Conservation (phyloP, 2,797 vertebrate genomes). For the Diplodus sargus region DNA sequence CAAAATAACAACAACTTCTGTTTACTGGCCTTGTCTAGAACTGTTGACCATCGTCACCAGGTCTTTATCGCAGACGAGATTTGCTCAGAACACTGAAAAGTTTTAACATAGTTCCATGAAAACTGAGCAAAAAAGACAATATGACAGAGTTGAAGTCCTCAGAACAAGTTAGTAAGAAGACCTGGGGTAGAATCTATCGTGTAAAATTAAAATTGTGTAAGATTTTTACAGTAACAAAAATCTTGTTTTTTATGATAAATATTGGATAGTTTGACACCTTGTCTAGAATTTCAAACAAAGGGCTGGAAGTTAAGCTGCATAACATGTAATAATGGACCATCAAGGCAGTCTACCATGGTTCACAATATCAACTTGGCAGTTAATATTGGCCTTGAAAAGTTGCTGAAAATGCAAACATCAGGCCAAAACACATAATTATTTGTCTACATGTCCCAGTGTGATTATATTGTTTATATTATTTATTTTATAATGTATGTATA, state of each 20-base stretch:
- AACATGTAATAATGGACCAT: neutral
- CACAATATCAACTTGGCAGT: neutral
- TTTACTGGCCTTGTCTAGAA: neutral
- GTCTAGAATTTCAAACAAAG: neutral
- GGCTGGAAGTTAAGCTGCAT: neutral
- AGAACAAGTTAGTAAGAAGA: neutral
- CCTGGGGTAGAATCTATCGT: neutral
- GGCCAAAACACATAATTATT: neutral
- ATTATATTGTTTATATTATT: too few relatives aligned
- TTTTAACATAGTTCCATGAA: neutral
- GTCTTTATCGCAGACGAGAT: neutral
- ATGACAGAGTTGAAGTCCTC: neutral
- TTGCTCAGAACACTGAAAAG: neutral
- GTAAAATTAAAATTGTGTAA: too few relatives aligned
- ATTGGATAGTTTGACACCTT: neutral
- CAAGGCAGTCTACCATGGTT: neutral
- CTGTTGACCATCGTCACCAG: neutral
- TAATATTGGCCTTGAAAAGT: neutral
- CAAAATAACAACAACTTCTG: neutral
- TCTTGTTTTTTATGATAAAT: neutral
- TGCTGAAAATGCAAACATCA: slow-evolving; percentile 8
- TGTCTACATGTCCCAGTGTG: too few relatives aligned
- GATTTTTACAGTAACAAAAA: neutral
- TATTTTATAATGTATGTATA: too few relatives aligned
- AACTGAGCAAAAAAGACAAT: neutral